A percentile compares a stretch with the other conserved stretches of the same genome.
These are phyloP conservation scores for Aurelia coerulea DNA, from an alignment of 30 jellyfish, hydroid and myxozoan genomes.

Conservation along the genomic window DNA sequence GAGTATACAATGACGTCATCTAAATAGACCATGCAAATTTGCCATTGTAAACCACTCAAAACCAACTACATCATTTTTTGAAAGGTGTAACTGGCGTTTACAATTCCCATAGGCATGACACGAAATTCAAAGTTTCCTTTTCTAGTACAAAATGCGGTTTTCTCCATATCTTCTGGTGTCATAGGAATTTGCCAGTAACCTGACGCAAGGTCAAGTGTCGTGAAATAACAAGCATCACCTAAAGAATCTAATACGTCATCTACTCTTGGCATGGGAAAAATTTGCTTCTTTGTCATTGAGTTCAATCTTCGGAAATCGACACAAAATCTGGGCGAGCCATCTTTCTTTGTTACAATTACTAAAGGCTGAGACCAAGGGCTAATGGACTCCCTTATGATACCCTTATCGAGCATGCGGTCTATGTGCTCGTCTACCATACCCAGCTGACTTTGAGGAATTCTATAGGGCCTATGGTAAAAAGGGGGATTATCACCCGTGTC, in stretches of 20 bases:
- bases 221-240: slow-evolving; percentile 45
- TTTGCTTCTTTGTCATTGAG: no score
- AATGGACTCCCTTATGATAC: slow-evolving; percentile 3
- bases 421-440: no score
- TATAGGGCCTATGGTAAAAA: no score
- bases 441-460: no score
- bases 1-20: not conserved
- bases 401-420: slow-evolving; percentile 22
- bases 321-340: no score
- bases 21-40: no score
- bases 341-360: no score
- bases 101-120: no score
- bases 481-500: no score
- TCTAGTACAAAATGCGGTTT: slow-evolving; percentile 48
- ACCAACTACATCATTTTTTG: slow-evolving; percentile 58
- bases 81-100: not conserved
- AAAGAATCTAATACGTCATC: slow-evolving; percentile 43
- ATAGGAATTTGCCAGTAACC: slow-evolving; percentile 51
- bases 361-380: no score
- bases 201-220: slow-evolving; percentile 24
- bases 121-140: slow-evolving; percentile 6
- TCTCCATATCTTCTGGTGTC: slow-evolving; percentile 35
- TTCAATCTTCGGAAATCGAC: no score
- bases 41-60: slow-evolving; percentile 19
- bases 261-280: no score